phyloP scores from a whole-genome alignment of 2,113 vertebrate species.

The Phocoena sinus region DNA sequence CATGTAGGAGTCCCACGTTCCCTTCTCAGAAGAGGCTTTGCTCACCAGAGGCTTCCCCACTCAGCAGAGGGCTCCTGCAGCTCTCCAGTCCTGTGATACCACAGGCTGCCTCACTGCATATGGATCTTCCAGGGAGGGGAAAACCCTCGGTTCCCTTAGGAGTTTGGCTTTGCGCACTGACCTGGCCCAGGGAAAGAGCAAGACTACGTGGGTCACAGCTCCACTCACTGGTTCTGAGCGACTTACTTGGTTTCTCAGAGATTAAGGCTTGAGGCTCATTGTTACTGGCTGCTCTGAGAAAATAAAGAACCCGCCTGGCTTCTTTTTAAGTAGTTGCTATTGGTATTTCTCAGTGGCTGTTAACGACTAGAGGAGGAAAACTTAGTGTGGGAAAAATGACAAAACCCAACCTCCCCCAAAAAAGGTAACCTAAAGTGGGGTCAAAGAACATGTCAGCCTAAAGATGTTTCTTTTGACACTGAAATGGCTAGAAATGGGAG shows the following conservation, averaged over 20 bases:
- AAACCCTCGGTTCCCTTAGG: neutral
- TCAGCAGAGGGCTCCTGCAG: neutral
- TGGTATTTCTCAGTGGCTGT: neutral
- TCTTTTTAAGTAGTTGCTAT: neutral
- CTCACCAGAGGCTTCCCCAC: neutral
- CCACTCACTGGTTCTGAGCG: neutral
- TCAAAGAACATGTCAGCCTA: neutral
- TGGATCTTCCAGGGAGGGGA: neutral
- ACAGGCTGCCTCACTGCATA: rapidly evolving
- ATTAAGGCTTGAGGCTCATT: neutral
- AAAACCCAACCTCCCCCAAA: neutral
- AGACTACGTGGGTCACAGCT: neutral
- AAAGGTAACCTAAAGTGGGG: neutral
- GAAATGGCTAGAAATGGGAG: neutral
- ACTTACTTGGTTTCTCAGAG: neutral
- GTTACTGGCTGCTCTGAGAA: neutral
- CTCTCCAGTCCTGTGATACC: too few relatives aligned
- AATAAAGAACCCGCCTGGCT: neutral
- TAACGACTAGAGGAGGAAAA: neutral
- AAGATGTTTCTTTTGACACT: neutral
- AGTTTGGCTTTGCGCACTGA: neutral
- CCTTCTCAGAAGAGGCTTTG: neutral
- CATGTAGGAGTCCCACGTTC: rapidly evolving
- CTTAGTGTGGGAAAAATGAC: neutral
- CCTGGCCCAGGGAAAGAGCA: neutral